Percentiles rank a stretch among this genome's conserved stretches.
These are phyloP conservation scores for Epinephelus cyanopodus DNA, from an alignment of 2,113 vertebrate genomes.

Conservation along the genomic window DNA sequence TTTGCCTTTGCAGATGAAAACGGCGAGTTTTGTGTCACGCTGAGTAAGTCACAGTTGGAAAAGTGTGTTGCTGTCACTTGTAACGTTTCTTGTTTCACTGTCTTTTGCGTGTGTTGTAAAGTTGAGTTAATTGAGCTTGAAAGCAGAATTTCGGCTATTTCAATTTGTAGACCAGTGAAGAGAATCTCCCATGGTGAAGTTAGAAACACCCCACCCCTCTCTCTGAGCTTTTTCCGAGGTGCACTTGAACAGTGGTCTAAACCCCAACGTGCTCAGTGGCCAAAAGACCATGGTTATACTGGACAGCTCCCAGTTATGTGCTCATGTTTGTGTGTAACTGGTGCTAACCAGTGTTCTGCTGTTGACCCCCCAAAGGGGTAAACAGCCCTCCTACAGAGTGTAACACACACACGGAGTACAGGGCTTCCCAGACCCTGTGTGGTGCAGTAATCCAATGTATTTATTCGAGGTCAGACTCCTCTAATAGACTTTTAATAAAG, in stretches of 20 bases:
- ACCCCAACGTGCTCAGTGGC: not conserved
- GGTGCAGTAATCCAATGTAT: conserved; percentile 68
- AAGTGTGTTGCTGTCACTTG: conserved; percentile 18
- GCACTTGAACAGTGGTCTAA: not conserved
- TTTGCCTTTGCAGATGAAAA: conserved; percentile 27
- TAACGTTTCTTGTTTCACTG: conserved; percentile 12
- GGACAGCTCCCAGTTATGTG: conserved; percentile 20
- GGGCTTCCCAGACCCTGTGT: conserved; percentile 74
- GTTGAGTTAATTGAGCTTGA: conserved; percentile 25
- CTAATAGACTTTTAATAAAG: conserved; percentile 77
- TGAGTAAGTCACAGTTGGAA: conserved; percentile 14
- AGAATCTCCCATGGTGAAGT: not conserved
- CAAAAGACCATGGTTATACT: conserved; percentile 1
- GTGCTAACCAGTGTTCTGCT: conserved; percentile 46
- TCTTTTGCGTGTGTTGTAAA: conserved; percentile 21
- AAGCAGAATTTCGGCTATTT: conserved; percentile 29
- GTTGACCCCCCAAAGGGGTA: conserved; percentile 49
- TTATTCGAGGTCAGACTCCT: conserved; percentile 63
- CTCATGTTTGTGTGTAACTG: conserved; percentile 24
- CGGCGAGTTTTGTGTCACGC: conserved; percentile 30
- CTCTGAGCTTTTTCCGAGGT: not conserved
- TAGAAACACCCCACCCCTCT: not conserved
- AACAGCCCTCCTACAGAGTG: conserved; percentile 60
- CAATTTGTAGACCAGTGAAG: conserved; percentile 11
- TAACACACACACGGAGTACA: conserved; percentile 24